These are phyloP conservation scores for Temnothorax unifasciatus DNA, from an alignment of 2,888 invertebrate species.

Conservation along the genomic window DNA sequence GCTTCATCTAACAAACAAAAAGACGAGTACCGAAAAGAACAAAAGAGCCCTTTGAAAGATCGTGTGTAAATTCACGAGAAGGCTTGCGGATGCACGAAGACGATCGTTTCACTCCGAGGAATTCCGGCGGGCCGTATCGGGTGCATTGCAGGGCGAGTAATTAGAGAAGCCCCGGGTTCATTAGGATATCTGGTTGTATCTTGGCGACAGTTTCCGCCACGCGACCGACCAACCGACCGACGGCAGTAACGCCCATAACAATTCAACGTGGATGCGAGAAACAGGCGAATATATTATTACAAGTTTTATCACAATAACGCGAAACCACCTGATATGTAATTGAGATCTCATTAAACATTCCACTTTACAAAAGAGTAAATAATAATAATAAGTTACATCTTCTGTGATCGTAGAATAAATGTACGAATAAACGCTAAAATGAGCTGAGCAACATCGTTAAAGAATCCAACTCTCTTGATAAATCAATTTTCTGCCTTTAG, in stretches of 20 bases:
- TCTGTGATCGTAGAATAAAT: neutral
- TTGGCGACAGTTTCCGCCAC: conserved; percentile 70
- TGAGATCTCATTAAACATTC: neutral
- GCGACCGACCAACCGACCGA: conserved; percentile 70
- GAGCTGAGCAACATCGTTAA: neutral
- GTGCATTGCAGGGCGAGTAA: conserved; percentile 68
- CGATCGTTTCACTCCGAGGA: conserved; percentile 55
- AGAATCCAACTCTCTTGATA: neutral
- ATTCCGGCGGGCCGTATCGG: conserved; percentile 52
- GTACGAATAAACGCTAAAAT: neutral
- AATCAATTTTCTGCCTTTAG: neutral
- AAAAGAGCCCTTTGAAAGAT: conserved; percentile 2
- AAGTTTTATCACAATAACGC: neutral
- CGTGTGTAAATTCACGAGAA: conserved; percentile 33
- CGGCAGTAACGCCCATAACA: conserved; percentile 5
- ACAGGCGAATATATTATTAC: conserved; percentile 2
- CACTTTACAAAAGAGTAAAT: neutral
- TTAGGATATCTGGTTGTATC: conserved; percentile 75
- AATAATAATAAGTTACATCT: neutral
- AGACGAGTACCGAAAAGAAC: neutral
- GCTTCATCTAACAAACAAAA: neutral
- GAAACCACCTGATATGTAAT: neutral
- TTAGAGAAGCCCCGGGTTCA: conserved; percentile 76
- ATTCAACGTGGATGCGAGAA: conserved; percentile 17
- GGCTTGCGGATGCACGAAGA: conserved; percentile 47